phyloP scores from a whole-genome alignment of 2,888 invertebrate genomes.

The Cartodere bifasciata region DNA sequence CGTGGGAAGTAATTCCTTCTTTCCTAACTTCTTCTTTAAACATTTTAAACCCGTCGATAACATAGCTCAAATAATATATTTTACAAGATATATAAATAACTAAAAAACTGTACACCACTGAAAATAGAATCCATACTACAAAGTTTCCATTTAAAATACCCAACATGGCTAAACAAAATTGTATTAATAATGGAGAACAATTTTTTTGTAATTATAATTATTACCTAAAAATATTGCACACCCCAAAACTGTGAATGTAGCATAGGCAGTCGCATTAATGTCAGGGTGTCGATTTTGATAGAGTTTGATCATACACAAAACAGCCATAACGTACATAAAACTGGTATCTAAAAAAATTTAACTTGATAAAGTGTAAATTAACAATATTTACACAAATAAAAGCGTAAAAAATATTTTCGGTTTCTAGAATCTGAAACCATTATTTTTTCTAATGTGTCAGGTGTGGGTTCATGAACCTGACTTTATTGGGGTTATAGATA shows the following conservation, averaged over 20 bases:
- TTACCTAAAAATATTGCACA: slow-evolving; percentile 55
- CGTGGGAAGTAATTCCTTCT: slow-evolving; percentile 15
- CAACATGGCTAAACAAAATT: slow-evolving; percentile 40
- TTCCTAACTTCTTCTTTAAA: slow-evolving; percentile 40
- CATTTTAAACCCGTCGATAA: slow-evolving; percentile 45
- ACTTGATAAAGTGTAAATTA: too few relatives aligned
- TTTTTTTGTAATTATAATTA: slow-evolving; percentile 16
- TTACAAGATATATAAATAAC: slow-evolving; percentile 36
- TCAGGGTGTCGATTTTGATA: slow-evolving; percentile 82
- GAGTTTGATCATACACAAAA: slow-evolving; percentile 72
- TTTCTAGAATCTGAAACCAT: too few relatives aligned
- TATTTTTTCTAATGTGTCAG: too few relatives aligned
- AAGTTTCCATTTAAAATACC: slow-evolving; percentile 53
- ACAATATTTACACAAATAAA: too few relatives aligned
- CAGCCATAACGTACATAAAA: slow-evolving; percentile 86
- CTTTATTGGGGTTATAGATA: too few relatives aligned
- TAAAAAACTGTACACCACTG: slow-evolving; percentile 48
- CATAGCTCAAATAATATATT: slow-evolving; percentile 30
- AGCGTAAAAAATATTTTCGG: too few relatives aligned
- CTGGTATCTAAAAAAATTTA: slow-evolving; percentile 63
- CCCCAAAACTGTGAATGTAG: slow-evolving; percentile 62
- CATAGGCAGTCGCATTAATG: slow-evolving; percentile 69
- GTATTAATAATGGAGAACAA: background rate
- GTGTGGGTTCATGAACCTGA: too few relatives aligned
- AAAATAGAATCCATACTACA: slow-evolving; percentile 60